Percentiles rank a stretch among this genome's conserved stretches.
These are phyloP conservation scores for Drosophila formosana DNA, from an alignment of 2,888 invertebrate genomes.

Conservation along the genomic window DNA sequence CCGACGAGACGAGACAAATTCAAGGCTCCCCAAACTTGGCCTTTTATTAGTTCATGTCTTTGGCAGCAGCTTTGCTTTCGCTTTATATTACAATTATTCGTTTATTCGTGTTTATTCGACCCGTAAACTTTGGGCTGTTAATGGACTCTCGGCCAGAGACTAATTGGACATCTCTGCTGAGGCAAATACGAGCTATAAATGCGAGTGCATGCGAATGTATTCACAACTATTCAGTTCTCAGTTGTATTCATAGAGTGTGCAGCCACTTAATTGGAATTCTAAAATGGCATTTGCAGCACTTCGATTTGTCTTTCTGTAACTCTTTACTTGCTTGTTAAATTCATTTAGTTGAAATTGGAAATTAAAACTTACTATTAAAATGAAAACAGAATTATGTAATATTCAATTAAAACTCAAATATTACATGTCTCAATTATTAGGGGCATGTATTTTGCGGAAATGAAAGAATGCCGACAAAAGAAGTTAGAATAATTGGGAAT, in stretches of 20 bases:
- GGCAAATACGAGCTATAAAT: neutral
- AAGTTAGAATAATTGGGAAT: too few species aligned
- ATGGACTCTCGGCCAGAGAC: neutral
- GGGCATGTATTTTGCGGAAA: too few species aligned
- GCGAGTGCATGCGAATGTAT: neutral
- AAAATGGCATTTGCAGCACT: neutral
- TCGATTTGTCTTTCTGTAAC: neutral
- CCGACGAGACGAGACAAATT: neutral
- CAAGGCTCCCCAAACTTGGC: neutral
- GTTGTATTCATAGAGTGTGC: neutral
- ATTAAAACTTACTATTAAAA: neutral
- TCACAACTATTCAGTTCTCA: neutral
- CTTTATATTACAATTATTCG: conserved; percentile 8
- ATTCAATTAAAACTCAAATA: too few species aligned
- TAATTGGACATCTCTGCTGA: neutral
- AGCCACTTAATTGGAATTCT: neutral
- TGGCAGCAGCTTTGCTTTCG: too few species aligned
- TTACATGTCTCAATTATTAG: too few species aligned
- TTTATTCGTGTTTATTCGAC: conserved; percentile 4
- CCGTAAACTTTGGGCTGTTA: neutral
- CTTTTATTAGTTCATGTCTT: conserved; percentile 5
- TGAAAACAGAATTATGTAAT: neutral
- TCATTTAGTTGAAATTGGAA: neutral
- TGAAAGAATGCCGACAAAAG: too few species aligned
- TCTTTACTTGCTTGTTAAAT: neutral